phyloP scores from a whole-genome alignment of 2,797 vertebrate species.

The Gambelia wislizenii region DNA sequence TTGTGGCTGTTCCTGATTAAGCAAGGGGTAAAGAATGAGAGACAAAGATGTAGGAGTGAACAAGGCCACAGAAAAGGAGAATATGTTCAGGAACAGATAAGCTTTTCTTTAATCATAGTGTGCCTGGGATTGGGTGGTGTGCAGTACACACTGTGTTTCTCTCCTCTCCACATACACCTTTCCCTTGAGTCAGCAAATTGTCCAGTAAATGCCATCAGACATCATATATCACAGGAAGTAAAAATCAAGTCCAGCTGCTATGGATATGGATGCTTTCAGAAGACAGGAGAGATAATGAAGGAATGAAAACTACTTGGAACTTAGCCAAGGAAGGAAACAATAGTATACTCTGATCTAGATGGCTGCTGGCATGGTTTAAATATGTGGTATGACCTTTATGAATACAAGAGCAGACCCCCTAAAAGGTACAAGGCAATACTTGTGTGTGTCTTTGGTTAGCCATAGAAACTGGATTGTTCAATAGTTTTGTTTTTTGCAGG shows the following conservation, averaged over 20 bases:
- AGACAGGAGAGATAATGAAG: constrained; percentile 12
- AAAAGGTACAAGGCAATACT: background rate
- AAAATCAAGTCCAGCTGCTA: constrained; percentile 31
- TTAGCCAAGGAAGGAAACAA: background rate
- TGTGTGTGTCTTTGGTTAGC: background rate
- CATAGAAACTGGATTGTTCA: background rate
- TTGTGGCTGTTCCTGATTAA: background rate
- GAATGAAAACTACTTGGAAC: constrained; percentile 1
- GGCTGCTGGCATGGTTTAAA: background rate
- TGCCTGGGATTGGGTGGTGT: constrained; percentile 33
- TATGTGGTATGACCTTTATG: background rate
- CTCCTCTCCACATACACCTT: constrained; percentile 4
- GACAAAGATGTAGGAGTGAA: constrained; percentile 43
- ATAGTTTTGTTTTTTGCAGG: background rate
- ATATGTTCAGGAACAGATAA: constrained; percentile 33
- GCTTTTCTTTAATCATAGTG: constrained; percentile 47
- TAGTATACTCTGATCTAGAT: background rate
- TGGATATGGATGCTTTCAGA: background rate
- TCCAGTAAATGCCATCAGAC: constrained; percentile 28
- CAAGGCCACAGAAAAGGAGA: constrained; percentile 34
- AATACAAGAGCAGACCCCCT: background rate
- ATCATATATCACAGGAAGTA: constrained; percentile 33
- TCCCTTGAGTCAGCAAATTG: constrained; percentile 36
- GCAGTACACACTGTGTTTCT: constrained; percentile 38
- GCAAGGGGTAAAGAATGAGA: background rate